Base-by-base conservation (phyloP, 2,888 invertebrate genomes). In the Tenodera sinensis region DNA sequence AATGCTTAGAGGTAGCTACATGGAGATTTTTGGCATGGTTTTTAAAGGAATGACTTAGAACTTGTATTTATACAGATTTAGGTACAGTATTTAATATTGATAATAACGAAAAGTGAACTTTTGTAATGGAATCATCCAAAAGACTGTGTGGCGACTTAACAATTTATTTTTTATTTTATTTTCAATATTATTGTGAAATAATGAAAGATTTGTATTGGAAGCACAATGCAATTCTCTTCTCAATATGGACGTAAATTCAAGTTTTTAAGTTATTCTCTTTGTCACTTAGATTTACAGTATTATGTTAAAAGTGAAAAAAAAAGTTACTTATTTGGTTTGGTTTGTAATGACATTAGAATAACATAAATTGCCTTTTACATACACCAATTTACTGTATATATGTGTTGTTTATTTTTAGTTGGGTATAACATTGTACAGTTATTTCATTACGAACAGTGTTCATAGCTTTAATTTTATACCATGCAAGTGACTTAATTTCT, bases 61-160 rank as follows among this genome's bases (percentile, higher is more conserved):
- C 25, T 47, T 71, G 28, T 86, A 86, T 86, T 86, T 86, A 86
- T 81, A 81, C 81, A 28, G 28, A 86, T 27, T 30, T 81, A 25
- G 81, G 28, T 25, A 86, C 86, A 86, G 86, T 86, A 86, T 86
- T 86, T 86, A 71, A 86, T 81, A 86, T 20, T 71, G 54, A 71
- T 20, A 54, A 20, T 54, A 42, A 42, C 42, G 42, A 42, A 42
- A 42, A 42, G 42, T 42, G 42, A 42, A 42, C 42, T 42, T 42
- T 42, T 42, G 42, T 42, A 42, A 42, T 42, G 42, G 54, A 71
- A 71, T 71, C 54, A 71, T 71, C 54, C 25, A 71, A 71, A 71
- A 71, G 54, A 71, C 54, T 71, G 54, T 71, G 20, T 71, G 54
- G 54, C 25, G 54, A 71, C 54, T 71, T 71, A 71, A 71, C 54